These are phyloP conservation scores for Lepisosteus osseus DNA, from an alignment of 2,113 vertebrate genomes.

Conservation along the genomic window DNA sequence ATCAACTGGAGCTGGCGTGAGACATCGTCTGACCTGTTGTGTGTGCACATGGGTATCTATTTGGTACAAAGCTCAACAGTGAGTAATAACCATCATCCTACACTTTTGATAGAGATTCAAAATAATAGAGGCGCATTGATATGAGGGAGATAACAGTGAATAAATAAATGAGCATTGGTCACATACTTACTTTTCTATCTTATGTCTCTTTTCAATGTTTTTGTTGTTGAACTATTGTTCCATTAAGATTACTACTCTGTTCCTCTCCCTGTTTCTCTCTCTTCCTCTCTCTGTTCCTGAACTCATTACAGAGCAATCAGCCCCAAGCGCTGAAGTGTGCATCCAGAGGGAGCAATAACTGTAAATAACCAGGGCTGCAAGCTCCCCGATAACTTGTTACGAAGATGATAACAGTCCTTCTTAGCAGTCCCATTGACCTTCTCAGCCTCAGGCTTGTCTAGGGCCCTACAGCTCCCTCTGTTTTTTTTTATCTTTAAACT, in stretches of 20 bases:
- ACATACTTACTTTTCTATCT: constrained; percentile 11
- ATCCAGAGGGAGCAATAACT: constrained; percentile 87
- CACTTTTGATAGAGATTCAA: background rate
- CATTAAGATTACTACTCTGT: constrained; percentile 57
- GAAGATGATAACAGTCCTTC: constrained; percentile 81
- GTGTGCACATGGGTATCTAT: background rate
- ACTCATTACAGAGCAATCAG: constrained; percentile 87
- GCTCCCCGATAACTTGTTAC: constrained; percentile 82
- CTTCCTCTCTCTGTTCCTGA: constrained; percentile 63
- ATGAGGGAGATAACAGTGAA: background rate
- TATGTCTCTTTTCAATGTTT: constrained; percentile 20
- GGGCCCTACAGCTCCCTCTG: constrained; percentile 71
- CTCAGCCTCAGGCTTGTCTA: constrained; percentile 77
- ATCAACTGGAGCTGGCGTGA: background rate
- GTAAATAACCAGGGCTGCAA: constrained; percentile 85
- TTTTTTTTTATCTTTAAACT: constrained; percentile 77
- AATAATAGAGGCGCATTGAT: background rate
- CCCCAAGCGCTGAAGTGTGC: constrained; percentile 73
- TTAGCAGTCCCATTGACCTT: constrained; percentile 86
- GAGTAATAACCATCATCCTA: constrained; percentile 3
- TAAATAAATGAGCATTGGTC: constrained; percentile 20
- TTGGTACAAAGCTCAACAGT: background rate
- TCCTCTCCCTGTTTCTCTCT: constrained; percentile 47
- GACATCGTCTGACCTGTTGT: constrained; percentile 8
- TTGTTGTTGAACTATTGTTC: constrained; percentile 64